Evolutionary conservation across 2,888 invertebrate species (phyloP).

Genomic region (Harpalus rubripes): DNA sequence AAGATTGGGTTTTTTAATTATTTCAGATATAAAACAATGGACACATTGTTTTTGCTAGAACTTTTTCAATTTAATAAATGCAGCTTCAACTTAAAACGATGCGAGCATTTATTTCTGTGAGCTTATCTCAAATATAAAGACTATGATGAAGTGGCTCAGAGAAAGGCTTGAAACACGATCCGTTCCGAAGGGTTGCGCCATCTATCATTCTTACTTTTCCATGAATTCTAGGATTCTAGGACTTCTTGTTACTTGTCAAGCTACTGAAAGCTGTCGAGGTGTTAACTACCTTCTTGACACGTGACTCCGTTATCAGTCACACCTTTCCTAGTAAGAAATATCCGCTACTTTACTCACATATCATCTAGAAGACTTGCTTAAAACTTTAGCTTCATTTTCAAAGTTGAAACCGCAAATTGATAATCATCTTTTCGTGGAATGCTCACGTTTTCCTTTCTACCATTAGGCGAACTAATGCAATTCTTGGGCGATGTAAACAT

Average conservation of each 20-base stretch:
- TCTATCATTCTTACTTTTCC: conserved; percentile 16
- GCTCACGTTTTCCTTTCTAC: neutral
- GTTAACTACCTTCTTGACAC: conserved; percentile 63
- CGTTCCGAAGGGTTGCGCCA: conserved; percentile 7
- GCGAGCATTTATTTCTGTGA: neutral
- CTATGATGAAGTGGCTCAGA: neutral
- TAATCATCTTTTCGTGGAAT: conserved; percentile 28
- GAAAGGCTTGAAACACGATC: conserved; percentile 22
- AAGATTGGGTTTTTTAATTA: too few species aligned
- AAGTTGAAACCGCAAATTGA: conserved; percentile 17
- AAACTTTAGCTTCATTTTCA: conserved; percentile 4
- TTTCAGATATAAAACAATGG: too few species aligned
- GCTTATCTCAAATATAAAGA: conserved; percentile 1
- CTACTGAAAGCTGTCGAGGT: conserved; percentile 59
- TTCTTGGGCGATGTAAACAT: conserved; percentile 47
- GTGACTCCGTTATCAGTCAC: conserved; percentile 59
- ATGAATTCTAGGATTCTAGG: conserved; percentile 10
- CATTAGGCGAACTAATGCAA: conserved; percentile 53
- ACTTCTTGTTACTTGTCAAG: conserved; percentile 17
- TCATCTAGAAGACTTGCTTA: conserved; percentile 11
- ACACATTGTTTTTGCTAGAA: too few species aligned
- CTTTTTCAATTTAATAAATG: neutral
- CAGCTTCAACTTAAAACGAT: neutral
- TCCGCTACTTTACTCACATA: conserved; percentile 48
- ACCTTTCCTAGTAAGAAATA: conserved; percentile 34